Evolutionary conservation across 2,113 vertebrate species (phyloP).

Genomic region (Thoracochromis brauschi): DNA sequence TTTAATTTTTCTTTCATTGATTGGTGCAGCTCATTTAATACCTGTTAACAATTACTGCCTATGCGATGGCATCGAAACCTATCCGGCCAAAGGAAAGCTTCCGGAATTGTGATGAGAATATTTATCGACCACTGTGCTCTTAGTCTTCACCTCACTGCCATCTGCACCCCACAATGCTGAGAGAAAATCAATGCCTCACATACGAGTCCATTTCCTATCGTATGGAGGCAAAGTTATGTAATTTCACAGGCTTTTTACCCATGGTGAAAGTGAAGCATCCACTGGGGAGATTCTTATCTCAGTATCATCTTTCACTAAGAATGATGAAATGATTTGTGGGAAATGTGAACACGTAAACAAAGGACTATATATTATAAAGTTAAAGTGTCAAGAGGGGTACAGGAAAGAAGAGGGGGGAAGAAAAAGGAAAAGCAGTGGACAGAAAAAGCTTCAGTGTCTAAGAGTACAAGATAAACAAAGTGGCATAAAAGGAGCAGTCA

Average conservation of each 20-base stretch:
- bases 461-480: constrained; percentile 38
- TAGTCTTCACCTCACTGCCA: constrained; percentile 35
- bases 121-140: constrained; percentile 40
- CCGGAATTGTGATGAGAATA: constrained; percentile 28
- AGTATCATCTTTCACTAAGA: background rate
- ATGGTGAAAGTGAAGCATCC: background rate
- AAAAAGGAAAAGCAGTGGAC: constrained; percentile 1
- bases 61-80: constrained; percentile 2
- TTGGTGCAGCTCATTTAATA: constrained; percentile 26
- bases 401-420: background rate
- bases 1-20: background rate
- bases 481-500: constrained; percentile 68
- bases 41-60: background rate
- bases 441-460: background rate
- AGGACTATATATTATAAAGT: background rate
- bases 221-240: constrained; percentile 43
- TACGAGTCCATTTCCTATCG: constrained; percentile 56
- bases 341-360: background rate
- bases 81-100: background rate
- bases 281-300: background rate
- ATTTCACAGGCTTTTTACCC: constrained; percentile 35
- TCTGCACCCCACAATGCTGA: constrained; percentile 41
- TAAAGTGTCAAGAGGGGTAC: background rate
- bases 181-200: constrained; percentile 62
- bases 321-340: background rate